These are phyloP conservation scores for Calyptomena viridis DNA, from an alignment of 2,113 vertebrate genomes.

Conservation along the genomic window DNA sequence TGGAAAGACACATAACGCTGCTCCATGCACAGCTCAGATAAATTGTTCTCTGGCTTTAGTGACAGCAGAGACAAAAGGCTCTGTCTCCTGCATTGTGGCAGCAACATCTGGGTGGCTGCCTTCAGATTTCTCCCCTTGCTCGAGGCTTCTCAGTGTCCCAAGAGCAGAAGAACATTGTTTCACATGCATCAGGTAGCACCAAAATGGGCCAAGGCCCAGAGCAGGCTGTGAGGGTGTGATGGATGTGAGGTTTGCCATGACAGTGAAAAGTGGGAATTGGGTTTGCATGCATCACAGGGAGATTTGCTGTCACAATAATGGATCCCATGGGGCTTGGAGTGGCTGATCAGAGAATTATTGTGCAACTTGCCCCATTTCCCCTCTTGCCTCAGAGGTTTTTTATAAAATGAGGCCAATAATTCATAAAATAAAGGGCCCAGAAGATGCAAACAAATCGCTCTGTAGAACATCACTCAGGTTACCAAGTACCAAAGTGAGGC, in stretches of 20 bases:
- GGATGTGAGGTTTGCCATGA: neutral
- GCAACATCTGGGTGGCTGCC: constrained; percentile 49
- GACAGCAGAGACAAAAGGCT: constrained; percentile 49
- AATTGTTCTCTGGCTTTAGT: constrained; percentile 29
- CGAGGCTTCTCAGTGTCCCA: constrained; percentile 18
- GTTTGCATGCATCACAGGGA: neutral
- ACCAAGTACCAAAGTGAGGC: neutral
- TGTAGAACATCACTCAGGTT: neutral
- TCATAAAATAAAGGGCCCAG: neutral
- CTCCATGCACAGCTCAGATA: constrained; percentile 15
- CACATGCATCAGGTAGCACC: neutral
- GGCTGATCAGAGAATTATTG: neutral
- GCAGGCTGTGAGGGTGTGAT: neutral
- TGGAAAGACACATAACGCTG: constrained; percentile 47
- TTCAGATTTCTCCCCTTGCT: neutral
- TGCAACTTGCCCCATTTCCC: neutral
- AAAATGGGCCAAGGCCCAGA: neutral
- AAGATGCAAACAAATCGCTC: neutral
- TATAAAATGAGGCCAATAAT: neutral
- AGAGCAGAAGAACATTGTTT: neutral
- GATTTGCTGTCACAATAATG: neutral
- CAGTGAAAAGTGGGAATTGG: neutral
- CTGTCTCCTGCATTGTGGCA: neutral
- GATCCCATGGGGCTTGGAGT: neutral
- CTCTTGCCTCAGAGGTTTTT: neutral